phyloP scores from a whole-genome alignment of 2,113 vertebrate genomes.

The Serinus canaria region DNA sequence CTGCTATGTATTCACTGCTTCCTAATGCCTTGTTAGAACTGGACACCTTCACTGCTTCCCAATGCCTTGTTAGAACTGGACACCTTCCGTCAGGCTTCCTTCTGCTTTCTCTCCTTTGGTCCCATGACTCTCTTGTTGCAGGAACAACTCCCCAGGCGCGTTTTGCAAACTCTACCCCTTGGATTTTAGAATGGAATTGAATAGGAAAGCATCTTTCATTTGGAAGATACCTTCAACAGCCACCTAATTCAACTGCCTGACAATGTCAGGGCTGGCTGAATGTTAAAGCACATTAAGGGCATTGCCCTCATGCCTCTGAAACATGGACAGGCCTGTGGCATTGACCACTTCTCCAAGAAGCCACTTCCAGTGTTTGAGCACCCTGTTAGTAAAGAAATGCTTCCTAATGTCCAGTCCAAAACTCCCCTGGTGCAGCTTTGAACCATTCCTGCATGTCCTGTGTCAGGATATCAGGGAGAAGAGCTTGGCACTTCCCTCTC shows the following conservation, averaged over 20 bases:
- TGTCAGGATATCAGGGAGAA: background rate
- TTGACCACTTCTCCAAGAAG: background rate
- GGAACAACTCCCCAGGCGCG: background rate
- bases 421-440: background rate
- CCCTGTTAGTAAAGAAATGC: background rate
- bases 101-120: background rate
- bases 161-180: background rate
- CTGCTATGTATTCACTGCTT: background rate
- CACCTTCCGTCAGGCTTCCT: background rate
- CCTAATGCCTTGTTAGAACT: background rate
- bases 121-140: background rate
- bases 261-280: background rate
- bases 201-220: background rate
- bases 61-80: background rate
- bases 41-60: background rate
- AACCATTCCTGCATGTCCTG: background rate
- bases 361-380: background rate
- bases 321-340: background rate
- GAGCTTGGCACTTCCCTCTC: background rate
- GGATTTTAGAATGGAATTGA: background rate
- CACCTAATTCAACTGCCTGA: background rate
- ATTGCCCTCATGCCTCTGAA: background rate
- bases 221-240: background rate
- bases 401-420: background rate
- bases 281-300: background rate